Evolutionary conservation across 1,140 invertebrate species (phyloP).

Genomic region (Battus philenor): DNA sequence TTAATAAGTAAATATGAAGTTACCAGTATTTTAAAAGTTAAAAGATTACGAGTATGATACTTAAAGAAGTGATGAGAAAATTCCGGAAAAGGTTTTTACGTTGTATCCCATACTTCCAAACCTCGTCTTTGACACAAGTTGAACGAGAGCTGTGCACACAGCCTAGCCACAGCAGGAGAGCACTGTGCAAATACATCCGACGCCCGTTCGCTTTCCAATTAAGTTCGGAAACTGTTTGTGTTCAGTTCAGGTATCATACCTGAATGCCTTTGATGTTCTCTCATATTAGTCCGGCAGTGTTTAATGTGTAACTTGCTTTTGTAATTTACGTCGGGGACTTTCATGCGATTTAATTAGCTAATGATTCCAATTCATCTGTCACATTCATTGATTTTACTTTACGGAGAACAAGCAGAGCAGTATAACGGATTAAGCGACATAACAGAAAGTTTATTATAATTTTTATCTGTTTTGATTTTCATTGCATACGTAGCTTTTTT

Average conservation of each 20-base stretch:
- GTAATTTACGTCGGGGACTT: slow-evolving; percentile 16
- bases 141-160: slow-evolving; percentile 35
- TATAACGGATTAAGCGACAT: too few species aligned
- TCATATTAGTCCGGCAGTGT: slow-evolving; percentile 31
- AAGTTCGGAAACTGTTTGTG: slow-evolving; percentile 41
- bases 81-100: background rate
- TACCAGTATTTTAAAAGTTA: too few species aligned
- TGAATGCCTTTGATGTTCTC: slow-evolving; percentile 43
- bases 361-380: slow-evolving; percentile 3
- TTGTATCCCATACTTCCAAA: slow-evolving; percentile 5
- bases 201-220: slow-evolving; percentile 47
- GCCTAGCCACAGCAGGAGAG: slow-evolving; percentile 30
- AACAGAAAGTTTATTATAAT: too few species aligned
- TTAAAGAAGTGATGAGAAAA: too few species aligned
- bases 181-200: slow-evolving; percentile 39
- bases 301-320: slow-evolving; percentile 37
- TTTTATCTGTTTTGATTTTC: too few species aligned
- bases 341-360: slow-evolving; percentile 14
- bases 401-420: too few species aligned
- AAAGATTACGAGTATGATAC: too few species aligned
- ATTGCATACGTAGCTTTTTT: too few species aligned
- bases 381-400: slow-evolving; percentile 4
- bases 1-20: too few species aligned
- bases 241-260: slow-evolving; percentile 39
- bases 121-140: slow-evolving; percentile 38